Conservation (phyloP, 2,113 vertebrate species). For the Edolisoma coerulescens region DNA sequence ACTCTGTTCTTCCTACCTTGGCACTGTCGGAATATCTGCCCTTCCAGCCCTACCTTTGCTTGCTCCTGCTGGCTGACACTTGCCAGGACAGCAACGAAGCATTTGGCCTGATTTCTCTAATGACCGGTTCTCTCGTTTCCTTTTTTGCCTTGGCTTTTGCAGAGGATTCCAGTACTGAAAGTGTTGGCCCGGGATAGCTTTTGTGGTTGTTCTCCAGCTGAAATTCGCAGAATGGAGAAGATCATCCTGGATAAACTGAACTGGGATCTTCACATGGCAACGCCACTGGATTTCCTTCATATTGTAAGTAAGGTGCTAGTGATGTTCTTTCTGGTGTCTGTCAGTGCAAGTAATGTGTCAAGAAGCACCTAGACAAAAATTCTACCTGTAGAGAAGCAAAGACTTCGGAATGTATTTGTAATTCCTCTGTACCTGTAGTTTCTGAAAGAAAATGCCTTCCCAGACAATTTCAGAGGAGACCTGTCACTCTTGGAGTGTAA, state of each 20-base stretch:
- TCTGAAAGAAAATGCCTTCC: background rate
- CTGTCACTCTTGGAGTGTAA: background rate
- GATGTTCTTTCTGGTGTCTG: background rate
- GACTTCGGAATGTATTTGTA: background rate
- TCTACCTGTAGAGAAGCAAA: background rate
- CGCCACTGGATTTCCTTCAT: conserved; percentile 94
- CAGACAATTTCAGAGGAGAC: background rate
- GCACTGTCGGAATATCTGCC: fast-evolving
- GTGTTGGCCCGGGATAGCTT: conserved; percentile 87
- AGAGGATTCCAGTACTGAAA: conserved; percentile 90
- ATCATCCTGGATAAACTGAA: conserved; percentile 95
- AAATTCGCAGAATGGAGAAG: conserved; percentile 96
- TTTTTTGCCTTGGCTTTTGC: background rate
- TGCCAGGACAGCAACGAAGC: background rate
- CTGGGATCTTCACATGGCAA: conserved; percentile 95
- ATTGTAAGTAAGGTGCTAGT: conserved; percentile 78
- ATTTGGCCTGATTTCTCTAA: background rate
- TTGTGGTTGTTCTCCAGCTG: conserved; percentile 93
- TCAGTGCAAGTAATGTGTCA: background rate
- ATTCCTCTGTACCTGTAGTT: background rate
- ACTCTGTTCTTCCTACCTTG: background rate
- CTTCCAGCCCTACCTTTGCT: background rate
- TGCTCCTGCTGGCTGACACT: background rate
- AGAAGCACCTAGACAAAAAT: background rate
- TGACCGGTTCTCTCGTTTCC: fast-evolving